These are phyloP conservation scores for Synchiropus splendidus DNA, from an alignment of 2,113 vertebrate species.

Conservation along the genomic window DNA sequence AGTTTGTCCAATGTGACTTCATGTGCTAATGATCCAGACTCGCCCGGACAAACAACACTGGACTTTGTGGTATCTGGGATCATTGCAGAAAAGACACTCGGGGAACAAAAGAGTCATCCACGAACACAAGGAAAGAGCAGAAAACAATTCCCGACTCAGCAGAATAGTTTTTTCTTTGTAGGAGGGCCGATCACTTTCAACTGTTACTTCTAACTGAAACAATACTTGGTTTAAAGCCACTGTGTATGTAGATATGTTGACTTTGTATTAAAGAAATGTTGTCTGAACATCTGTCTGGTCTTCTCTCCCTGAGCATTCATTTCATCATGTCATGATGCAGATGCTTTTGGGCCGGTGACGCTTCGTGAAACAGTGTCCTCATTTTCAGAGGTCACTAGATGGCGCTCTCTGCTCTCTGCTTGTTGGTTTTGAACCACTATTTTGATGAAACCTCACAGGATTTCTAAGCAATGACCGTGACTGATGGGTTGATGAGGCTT, in stretches of 20 bases:
- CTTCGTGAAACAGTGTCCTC: no score
- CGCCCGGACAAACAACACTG: slow-evolving; percentile 37
- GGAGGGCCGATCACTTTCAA: slow-evolving; percentile 82
- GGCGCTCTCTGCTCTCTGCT: no score
- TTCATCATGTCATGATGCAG: no score
- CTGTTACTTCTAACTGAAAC: slow-evolving; percentile 84
- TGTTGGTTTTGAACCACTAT: no score
- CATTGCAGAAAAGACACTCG: slow-evolving; percentile 9
- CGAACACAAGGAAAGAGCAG: slow-evolving; percentile 40
- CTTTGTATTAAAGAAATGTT: slow-evolving; percentile 99
- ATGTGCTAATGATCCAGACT: slow-evolving; percentile 49
- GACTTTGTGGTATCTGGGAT: slow-evolving; percentile 5
- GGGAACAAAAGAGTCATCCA: slow-evolving; percentile 38
- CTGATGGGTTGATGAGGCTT: no score
- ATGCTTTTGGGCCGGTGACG: no score
- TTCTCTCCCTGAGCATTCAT: slow-evolving; percentile 21
- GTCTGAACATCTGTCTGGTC: slow-evolving; percentile 67
- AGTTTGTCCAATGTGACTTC: slow-evolving; percentile 51
- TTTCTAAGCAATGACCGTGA: no score
- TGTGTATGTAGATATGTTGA: slow-evolving; percentile 99
- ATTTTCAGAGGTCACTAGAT: no score
- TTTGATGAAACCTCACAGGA: no score
- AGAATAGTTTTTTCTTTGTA: slow-evolving; percentile 70
- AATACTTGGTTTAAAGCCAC: slow-evolving; percentile 88
- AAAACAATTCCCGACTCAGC: slow-evolving; percentile 52